A percentile compares a stretch with the other conserved stretches of the same genome.
These are phyloP conservation scores for Parambassis ranga DNA, from an alignment of 2,797 vertebrate species.

Conservation along the genomic window DNA sequence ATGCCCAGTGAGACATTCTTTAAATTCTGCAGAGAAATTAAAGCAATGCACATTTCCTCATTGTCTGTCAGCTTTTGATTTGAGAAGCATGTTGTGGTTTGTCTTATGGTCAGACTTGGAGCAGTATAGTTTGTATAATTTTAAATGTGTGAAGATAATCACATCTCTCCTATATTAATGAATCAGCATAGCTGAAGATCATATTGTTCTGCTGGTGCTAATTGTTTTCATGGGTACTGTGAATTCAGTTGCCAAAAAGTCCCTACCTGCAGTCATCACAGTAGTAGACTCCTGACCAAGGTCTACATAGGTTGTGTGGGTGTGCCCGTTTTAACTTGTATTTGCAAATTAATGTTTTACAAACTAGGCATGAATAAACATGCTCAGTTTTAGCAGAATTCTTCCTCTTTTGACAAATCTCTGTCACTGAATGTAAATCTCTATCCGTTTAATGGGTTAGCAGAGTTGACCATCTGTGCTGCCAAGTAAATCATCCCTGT, in stretches of 20 bases:
- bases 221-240: conserved; percentile 42
- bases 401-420: too few relatives aligned
- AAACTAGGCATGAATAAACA: too few relatives aligned
- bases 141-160: conserved; percentile 12
- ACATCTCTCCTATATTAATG: conserved; percentile 43
- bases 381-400: background rate
- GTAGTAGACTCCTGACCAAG: conserved; percentile 39
- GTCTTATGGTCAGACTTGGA: conserved; percentile 5
- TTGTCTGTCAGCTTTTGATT: background rate
- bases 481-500: too few relatives aligned
- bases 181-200: conserved; percentile 44
- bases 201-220: conserved; percentile 34
- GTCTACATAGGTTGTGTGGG: background rate
- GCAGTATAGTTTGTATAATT: conserved; percentile 9
- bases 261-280: conserved; percentile 61
- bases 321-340: too few relatives aligned
- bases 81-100: conserved; percentile 21
- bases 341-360: too few relatives aligned
- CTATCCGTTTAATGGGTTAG: too few relatives aligned
- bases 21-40: background rate
- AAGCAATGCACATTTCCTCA: background rate
- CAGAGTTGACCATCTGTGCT: too few relatives aligned
- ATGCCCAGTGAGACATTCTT: background rate
- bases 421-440: too few relatives aligned
- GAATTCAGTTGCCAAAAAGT: conserved; percentile 58